Evolutionary conservation across 2,113 vertebrate species (phyloP).

Genomic region (Petromus typicus): DNA sequence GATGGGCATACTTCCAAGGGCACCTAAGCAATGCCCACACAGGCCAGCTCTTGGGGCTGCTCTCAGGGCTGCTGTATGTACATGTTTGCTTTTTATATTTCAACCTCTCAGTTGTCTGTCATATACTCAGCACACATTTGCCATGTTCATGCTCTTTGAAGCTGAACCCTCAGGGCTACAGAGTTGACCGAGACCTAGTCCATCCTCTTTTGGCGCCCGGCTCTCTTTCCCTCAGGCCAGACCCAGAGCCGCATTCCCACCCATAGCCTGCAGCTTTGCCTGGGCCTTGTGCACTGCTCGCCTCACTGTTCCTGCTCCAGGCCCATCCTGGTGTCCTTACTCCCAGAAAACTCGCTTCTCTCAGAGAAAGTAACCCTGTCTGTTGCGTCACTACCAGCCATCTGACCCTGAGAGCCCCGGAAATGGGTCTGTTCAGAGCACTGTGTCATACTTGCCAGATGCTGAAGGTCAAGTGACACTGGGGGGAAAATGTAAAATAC

Average conservation of each 20-base stretch:
- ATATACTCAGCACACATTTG: not conserved
- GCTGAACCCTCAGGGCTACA: not conserved
- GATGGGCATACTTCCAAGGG: not conserved
- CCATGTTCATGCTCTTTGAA: not conserved
- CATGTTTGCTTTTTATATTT: not conserved
- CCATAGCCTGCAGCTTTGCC: accelerated
- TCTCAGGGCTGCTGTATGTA: not conserved
- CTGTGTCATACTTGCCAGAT: not conserved
- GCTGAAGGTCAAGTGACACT: not conserved
- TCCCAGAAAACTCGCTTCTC: not conserved
- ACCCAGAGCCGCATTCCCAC: not conserved
- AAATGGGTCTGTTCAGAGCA: not conserved
- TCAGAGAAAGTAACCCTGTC: not conserved
- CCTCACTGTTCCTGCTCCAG: not conserved
- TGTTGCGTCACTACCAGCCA: not conserved
- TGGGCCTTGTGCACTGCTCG: not conserved
- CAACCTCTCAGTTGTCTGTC: not conserved
- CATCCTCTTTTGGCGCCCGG: not conserved
- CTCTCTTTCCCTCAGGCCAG: not conserved
- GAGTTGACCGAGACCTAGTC: not conserved
- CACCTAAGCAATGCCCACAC: not conserved
- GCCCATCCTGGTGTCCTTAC: not conserved
- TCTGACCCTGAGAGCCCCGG: not conserved
- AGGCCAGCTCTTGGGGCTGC: not conserved
- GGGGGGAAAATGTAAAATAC: not conserved